Percentiles rank a stretch among this genome's conserved stretches.
These are phyloP conservation scores for Parus major DNA, from an alignment of 2,113 vertebrate genomes.

Conservation along the genomic window DNA sequence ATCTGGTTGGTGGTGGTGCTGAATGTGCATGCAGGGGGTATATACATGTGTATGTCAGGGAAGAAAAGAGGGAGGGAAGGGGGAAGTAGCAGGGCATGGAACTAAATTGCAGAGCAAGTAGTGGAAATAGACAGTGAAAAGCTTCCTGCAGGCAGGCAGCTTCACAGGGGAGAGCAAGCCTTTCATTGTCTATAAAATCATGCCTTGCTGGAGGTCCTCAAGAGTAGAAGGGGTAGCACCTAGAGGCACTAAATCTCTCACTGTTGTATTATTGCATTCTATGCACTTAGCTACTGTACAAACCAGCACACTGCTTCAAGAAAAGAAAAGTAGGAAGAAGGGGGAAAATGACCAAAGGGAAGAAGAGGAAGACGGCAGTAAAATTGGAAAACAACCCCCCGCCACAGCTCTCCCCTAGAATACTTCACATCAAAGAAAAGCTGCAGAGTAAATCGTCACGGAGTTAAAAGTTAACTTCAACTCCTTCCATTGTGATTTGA, in stretches of 20 bases:
- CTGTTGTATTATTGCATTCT: slow-evolving; percentile 46
- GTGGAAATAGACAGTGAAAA: slow-evolving; percentile 61
- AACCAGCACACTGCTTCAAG: slow-evolving; percentile 14
- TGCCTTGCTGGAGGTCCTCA: slow-evolving; percentile 64
- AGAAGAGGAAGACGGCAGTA: not conserved
- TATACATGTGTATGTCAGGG: not conserved
- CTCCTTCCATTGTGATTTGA: slow-evolving; percentile 43
- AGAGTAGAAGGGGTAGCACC: slow-evolving; percentile 36
- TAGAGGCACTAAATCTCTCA: slow-evolving; percentile 51
- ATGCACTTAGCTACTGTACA: slow-evolving; percentile 33
- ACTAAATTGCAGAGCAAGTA: slow-evolving; percentile 52
- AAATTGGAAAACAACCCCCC: not conserved
- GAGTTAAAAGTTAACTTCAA: slow-evolving; percentile 50
- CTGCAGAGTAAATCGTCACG: not conserved
- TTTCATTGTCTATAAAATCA: slow-evolving; percentile 63
- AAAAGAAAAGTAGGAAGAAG: slow-evolving; percentile 27
- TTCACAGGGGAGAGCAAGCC: slow-evolving; percentile 45
- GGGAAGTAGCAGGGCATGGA: slow-evolving; percentile 47
- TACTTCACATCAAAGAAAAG: slow-evolving; percentile 35
- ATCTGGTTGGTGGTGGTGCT: slow-evolving; percentile 1
- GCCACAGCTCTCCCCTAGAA: not conserved
- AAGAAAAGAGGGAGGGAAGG: slow-evolving; percentile 28
- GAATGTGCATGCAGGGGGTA: not conserved
- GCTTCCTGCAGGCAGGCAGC: slow-evolving; percentile 22
- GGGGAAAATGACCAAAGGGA: slow-evolving; percentile 13